Evolutionary conservation across 2,797 vertebrate species (phyloP).

Genomic region (Chrysocyon brachyurus): DNA sequence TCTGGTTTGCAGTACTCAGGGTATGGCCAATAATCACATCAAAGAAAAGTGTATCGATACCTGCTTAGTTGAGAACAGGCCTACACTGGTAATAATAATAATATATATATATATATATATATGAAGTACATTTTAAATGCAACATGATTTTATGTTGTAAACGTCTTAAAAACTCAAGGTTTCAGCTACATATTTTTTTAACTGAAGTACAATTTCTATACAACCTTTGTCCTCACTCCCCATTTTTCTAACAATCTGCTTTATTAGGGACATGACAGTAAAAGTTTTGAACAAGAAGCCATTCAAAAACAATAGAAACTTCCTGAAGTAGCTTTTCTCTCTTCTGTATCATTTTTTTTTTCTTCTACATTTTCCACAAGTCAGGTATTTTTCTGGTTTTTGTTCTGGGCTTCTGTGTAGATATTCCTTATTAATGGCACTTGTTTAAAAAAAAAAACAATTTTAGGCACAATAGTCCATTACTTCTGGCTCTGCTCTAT

Average conservation of each 20-base stretch:
- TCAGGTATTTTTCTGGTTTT: conserved; percentile 65
- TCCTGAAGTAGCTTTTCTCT: conserved; percentile 69
- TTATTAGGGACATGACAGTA: background rate
- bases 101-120: background rate
- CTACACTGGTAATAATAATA: background rate
- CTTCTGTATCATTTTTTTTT: conserved; percentile 11
- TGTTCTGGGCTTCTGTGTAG: conserved; percentile 77
- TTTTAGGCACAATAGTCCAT: conserved; percentile 83
- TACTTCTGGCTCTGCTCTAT: conserved; percentile 68
- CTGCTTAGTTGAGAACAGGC: background rate
- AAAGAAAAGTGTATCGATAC: background rate
- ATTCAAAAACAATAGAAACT: conserved; percentile 52
- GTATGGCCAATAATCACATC: background rate
- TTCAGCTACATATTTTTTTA: conserved; percentile 71
- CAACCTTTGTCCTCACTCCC: conserved; percentile 47
- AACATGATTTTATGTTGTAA: conserved; percentile 68
- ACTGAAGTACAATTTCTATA: conserved; percentile 42
- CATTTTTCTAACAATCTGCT: conserved; percentile 15
- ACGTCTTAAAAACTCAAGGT: conserved; percentile 46
- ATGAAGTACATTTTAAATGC: conserved; percentile 70
- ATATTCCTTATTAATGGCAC: conserved; percentile 88
- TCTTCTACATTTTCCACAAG: conserved; percentile 46
- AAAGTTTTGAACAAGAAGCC: conserved; percentile 37
- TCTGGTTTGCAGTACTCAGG: background rate
- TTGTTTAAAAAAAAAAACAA: conserved; percentile 82